phyloP scores from a whole-genome alignment of 2,888 invertebrate genomes.

The Mesochorus sp. region DNA sequence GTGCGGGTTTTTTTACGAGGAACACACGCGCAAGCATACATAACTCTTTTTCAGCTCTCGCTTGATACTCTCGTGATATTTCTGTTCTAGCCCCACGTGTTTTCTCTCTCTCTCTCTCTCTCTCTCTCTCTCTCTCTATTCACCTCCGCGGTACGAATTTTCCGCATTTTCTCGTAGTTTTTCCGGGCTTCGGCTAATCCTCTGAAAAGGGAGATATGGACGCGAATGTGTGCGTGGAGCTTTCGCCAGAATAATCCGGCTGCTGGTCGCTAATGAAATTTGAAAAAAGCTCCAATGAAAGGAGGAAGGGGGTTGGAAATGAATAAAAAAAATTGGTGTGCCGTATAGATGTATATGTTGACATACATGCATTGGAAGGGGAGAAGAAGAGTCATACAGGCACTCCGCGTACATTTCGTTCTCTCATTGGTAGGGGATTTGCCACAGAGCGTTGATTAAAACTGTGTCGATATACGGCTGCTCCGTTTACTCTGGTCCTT shows the following conservation, averaged over 20 bases:
- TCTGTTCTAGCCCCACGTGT: slow-evolving; percentile 12
- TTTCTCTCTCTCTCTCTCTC: not conserved
- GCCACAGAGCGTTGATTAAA: slow-evolving; percentile 79
- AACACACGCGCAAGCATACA: not conserved
- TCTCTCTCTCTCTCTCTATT: not conserved
- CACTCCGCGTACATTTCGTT: not conserved
- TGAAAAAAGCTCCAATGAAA: slow-evolving; percentile 68
- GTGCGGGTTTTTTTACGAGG: not conserved
- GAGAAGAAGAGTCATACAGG: not conserved
- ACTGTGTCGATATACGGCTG: slow-evolving; percentile 77
- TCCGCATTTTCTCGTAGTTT: slow-evolving; percentile 70
- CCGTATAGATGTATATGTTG: not conserved
- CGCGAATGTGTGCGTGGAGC: slow-evolving; percentile 15
- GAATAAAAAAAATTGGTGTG: slow-evolving; percentile 60
- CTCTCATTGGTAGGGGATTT: slow-evolving; percentile 73
- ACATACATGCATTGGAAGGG: slow-evolving; percentile 61
- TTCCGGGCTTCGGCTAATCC: slow-evolving; percentile 75
- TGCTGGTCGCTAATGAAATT: slow-evolving; percentile 81
- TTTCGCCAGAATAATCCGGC: slow-evolving; percentile 75
- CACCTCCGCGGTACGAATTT: slow-evolving; percentile 30
- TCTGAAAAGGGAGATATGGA: slow-evolving; percentile 68
- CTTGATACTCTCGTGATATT: slow-evolving; percentile 20
- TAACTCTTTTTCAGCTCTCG: not conserved
- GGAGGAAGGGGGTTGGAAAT: slow-evolving; percentile 48
- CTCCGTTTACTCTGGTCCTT: slow-evolving; percentile 49